Conservation (phyloP, 2,113 vertebrate species). For the Phodopus roborovskii region DNA sequence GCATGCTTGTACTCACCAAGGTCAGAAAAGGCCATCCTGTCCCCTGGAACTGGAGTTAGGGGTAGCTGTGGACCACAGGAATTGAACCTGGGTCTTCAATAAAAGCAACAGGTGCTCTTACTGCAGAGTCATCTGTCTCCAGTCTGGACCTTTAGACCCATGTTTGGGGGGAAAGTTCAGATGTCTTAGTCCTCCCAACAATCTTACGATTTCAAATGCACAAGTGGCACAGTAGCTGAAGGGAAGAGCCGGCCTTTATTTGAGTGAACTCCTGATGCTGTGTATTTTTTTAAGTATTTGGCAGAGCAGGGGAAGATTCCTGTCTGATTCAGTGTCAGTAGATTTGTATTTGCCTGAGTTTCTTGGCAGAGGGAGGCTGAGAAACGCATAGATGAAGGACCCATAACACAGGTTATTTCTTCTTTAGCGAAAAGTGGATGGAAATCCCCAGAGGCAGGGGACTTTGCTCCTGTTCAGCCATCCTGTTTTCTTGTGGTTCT, state of each 20-base stretch:
- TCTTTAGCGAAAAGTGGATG: constrained; percentile 27
- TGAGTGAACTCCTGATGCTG: constrained; percentile 14
- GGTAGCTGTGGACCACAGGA: background rate
- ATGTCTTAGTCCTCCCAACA: background rate
- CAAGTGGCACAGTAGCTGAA: background rate
- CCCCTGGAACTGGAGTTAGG: background rate
- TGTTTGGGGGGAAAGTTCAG: constrained; percentile 12
- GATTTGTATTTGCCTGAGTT: background rate
- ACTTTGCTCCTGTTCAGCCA: background rate
- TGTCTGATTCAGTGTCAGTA: background rate
- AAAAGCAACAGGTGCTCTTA: background rate
- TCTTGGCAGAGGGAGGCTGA: background rate
- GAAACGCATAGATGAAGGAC: background rate
- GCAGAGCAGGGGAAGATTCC: constrained; percentile 14
- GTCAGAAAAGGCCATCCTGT: background rate
- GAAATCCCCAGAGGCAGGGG: background rate
- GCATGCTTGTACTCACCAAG: background rate
- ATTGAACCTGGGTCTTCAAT: background rate
- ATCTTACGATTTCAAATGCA: constrained; percentile 8
- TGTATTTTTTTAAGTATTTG: constrained; percentile 37
- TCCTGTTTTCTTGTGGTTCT: background rate
- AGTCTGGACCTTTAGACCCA: background rate
- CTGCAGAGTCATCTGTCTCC: background rate
- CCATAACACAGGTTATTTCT: constrained; percentile 1
- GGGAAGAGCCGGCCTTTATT: background rate